Evolutionary conservation across 2,113 vertebrate genomes (phyloP).

Genomic region (Mormyrus lacerda): DNA sequence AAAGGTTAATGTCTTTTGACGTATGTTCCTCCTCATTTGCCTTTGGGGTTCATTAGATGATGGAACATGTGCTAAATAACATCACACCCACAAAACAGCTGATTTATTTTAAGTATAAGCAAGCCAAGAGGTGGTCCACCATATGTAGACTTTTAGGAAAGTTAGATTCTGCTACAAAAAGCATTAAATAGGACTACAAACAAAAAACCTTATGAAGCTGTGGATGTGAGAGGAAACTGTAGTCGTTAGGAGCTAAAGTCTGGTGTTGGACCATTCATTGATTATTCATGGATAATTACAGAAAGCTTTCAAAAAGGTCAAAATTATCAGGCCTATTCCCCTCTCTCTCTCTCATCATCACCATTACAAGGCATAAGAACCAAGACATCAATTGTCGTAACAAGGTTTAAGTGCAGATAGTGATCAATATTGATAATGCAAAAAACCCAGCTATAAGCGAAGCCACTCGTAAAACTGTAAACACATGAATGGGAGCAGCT

Average conservation of each 20-base stretch:
- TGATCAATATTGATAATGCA: slow-evolving; percentile 90
- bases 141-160: not conserved
- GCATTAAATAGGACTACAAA: not conserved
- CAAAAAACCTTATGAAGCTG: not conserved
- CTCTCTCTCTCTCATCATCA: slow-evolving; percentile 36
- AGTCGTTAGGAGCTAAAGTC: not conserved
- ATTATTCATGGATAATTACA: slow-evolving; percentile 95
- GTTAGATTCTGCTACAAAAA: not conserved
- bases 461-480: slow-evolving; percentile 76
- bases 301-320: slow-evolving; percentile 87
- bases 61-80: not conserved
- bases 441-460: slow-evolving; percentile 75
- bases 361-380: slow-evolving; percentile 80
- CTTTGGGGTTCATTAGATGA: not conserved
- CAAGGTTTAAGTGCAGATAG: slow-evolving; percentile 72
- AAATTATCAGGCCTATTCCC: slow-evolving; percentile 74
- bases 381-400: slow-evolving; percentile 84
- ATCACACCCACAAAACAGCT: not conserved
- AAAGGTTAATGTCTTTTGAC: not conserved
- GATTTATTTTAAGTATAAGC: not conserved
- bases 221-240: not conserved
- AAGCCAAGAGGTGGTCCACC: not conserved
- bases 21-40: not conserved
- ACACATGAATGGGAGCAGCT: slow-evolving; percentile 73
- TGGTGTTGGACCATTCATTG: slow-evolving; percentile 61